phyloP scores from a whole-genome alignment of 2,797 vertebrate species.

The Sylvilagus floridanus region DNA sequence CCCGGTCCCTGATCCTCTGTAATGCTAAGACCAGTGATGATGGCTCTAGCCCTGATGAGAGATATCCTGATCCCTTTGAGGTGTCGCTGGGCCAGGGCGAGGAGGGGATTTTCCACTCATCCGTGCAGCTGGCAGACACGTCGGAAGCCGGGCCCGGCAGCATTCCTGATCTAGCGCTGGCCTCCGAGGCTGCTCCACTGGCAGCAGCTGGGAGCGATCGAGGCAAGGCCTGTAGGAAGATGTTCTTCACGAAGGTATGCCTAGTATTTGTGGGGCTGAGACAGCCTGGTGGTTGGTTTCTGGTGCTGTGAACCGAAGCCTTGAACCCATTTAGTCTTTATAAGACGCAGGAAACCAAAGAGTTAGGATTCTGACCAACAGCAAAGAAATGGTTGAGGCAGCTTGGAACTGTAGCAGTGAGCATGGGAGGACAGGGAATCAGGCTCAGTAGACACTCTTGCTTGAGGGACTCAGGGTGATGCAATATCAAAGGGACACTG shows the following conservation, averaged over 20 bases:
- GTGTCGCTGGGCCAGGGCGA: constrained; percentile 74
- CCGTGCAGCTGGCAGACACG: constrained; percentile 73
- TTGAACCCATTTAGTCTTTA: neutral
- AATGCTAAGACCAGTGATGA: constrained; percentile 92
- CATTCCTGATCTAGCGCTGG: constrained; percentile 74
- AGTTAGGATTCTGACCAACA: neutral
- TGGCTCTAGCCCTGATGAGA: constrained; percentile 90
- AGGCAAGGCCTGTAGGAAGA: constrained; percentile 88
- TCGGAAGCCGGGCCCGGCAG: constrained; percentile 74
- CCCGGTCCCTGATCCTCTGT: constrained; percentile 94
- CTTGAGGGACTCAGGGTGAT: neutral
- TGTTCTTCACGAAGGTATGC: constrained; percentile 93
- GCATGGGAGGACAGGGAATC: fast-evolving
- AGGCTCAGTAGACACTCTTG: neutral
- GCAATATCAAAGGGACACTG: neutral
- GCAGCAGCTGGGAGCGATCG: constrained; percentile 84
- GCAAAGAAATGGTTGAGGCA: neutral
- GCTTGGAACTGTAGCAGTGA: neutral
- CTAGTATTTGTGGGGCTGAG: fast-evolving
- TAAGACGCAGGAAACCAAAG: neutral
- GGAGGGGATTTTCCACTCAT: constrained; percentile 81
- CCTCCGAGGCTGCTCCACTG: constrained; percentile 71
- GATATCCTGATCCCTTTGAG: constrained; percentile 86
- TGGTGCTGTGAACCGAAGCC: neutral
- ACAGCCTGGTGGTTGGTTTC: neutral